Evolutionary conservation across 2,113 vertebrate species (phyloP).

Genomic region (Takifugu bimaculatus): DNA sequence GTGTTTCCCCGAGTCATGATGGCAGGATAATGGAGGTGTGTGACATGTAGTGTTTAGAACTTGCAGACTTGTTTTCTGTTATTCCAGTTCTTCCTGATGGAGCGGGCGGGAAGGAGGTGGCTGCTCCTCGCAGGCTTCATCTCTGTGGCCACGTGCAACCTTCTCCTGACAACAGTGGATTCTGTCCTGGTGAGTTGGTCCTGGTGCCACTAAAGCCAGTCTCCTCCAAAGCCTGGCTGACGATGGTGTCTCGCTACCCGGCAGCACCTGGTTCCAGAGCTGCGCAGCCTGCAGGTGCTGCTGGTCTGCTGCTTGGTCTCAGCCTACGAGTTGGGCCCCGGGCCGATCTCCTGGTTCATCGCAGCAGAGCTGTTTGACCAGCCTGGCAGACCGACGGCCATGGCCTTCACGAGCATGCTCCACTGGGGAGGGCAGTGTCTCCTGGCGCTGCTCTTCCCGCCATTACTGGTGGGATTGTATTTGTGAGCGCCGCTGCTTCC

Average conservation of each 20-base stretch:
- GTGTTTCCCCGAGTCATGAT: not conserved
- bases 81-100: slow-evolving; percentile 68
- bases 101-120: slow-evolving; percentile 56
- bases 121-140: slow-evolving; percentile 68
- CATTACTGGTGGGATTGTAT: slow-evolving; percentile 44
- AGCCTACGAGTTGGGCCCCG: slow-evolving; percentile 65
- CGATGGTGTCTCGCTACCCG: not conserved
- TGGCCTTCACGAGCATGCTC: slow-evolving; percentile 76
- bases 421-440: slow-evolving; percentile 75
- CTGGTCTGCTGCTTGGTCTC: slow-evolving; percentile 72
- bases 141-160: slow-evolving; percentile 61
- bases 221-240: too few species aligned
- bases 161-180: slow-evolving; percentile 73
- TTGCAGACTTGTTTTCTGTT: slow-evolving; percentile 9
- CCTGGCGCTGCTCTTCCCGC: slow-evolving; percentile 68
- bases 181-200: slow-evolving; percentile 65
- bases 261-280: slow-evolving; percentile 57
- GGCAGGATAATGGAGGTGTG: not conserved
- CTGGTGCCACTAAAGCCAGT: too few species aligned
- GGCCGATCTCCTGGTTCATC: slow-evolving; percentile 73
- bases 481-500: not conserved
- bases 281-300: slow-evolving; percentile 60
- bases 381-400: slow-evolving; percentile 51
- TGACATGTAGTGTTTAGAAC: not conserved
- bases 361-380: slow-evolving; percentile 72